Base-by-base conservation (phyloP, 2,888 invertebrate species). In the Sclerodermus sp. region DNA sequence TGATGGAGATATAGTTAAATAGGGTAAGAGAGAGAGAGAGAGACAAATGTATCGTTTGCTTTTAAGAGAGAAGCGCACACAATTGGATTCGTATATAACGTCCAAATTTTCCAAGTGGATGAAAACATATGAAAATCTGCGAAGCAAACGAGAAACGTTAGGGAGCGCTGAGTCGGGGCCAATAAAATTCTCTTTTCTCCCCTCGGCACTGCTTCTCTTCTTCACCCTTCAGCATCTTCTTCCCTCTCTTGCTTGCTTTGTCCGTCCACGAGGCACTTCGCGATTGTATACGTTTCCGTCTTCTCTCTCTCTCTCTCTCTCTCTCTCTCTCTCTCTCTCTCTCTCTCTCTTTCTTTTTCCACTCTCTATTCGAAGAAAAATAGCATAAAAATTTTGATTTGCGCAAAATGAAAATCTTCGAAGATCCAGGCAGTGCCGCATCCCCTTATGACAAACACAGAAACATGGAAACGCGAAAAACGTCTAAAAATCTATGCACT, bases 121-220 rank as follows among this genome's bases (percentile, higher is more conserved):
- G 75, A 72, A 71, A 73, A 75, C 76, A 71, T 76, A 76, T 76
- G 75, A 76, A 76, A 76, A 75, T 75, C 74, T 75, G 73, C 64
- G 74, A 73, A 66, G 72, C 74, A 76, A 74, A 76, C 71, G 73
- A 72, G 70, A 57, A 66, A 64, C 69, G 71, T 69, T 71, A 67
- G 67, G 70, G 74, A 64, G 70, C 67, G 70, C 68, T 68, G 64
- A 75, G 71, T 73, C 71, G 66, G 67, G 70, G 71, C 76, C 76
- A 77, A 76, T 77, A 77, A 77, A 77, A 76, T 63, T 72, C 71
- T 64, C 53, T 60, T 64, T 57, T 59, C 65, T 61, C 61, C 59
- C 62, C 60, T 57, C 54, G 54, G 58, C 62, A 57, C 47, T 51
- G 57, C 58, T 58, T 49, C 57, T 57, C 61, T 47, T 60, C 53